Evolutionary conservation across 2,113 vertebrate genomes (phyloP).

Genomic region (Equus quagga): DNA sequence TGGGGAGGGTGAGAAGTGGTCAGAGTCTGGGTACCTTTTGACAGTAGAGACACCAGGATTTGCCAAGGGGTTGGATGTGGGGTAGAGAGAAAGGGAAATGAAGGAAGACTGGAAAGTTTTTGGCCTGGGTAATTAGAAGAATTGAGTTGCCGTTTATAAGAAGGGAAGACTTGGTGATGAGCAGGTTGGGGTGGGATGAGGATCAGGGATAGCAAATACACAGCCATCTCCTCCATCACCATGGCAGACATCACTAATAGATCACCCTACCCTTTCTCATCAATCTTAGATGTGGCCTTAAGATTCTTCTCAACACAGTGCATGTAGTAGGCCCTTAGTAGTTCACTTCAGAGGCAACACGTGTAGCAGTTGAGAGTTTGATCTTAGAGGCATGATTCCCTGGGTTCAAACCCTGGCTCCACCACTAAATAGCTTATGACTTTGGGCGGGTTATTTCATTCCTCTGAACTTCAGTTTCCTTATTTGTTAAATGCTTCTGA

Average conservation of each 20-base stretch:
- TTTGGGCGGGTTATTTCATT: neutral
- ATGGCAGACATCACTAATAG: neutral
- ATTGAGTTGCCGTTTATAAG: neutral
- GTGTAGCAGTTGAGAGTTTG: neutral
- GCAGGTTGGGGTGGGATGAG: neutral
- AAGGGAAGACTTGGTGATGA: neutral
- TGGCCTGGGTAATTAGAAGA: neutral
- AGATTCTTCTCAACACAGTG: neutral
- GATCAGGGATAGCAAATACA: neutral
- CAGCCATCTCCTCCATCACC: neutral
- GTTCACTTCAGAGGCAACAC: too few species aligned
- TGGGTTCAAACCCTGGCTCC: neutral
- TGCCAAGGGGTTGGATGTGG: neutral
- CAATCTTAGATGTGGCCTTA: neutral
- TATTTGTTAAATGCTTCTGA: neutral
- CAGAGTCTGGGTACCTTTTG: neutral
- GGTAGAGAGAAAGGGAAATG: neutral
- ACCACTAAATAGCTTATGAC: neutral
- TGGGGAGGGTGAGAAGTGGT: neutral
- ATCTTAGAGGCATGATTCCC: neutral
- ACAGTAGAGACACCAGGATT: neutral
- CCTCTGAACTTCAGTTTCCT: neutral
- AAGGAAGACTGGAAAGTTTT: neutral
- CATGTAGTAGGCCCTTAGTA: fast-evolving
- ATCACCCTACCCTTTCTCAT: neutral